Evolutionary conservation across 1,140 invertebrate species (phyloP), one percentile per base, ranked within the genome.

Genomic region (Neelides sp.): DNA sequence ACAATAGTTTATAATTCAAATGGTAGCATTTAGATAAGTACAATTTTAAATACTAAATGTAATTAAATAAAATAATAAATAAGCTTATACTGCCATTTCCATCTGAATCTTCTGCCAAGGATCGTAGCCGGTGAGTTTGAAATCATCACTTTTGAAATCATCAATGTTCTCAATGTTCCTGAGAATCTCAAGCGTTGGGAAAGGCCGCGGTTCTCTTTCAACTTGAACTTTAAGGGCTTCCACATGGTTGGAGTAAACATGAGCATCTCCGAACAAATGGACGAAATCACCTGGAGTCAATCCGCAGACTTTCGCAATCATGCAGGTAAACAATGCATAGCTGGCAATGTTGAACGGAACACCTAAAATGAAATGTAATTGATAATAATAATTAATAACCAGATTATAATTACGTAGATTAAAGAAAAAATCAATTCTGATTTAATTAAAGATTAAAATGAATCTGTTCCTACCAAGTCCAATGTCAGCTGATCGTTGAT

Each of bases 261-360:
- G 96, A 55, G 89, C 83, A 72, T 99, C 96, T 35, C 95, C 95
- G 52, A 96, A 74, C 7, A 88, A 91, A 66, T 98, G 94, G 13
- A 98, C 73, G 69, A 99, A 97, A 61, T 98, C 94, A 28, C 88
- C 90, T 53, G 92, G 78, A 80, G 93, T 80, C 10, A 97, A 71
- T 37, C 78, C 78, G 23, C 90, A 94, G 8, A 98, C 76, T 68
- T 97, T 86, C 44, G 94, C 94, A 59, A 98, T 85, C 89, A 99
- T 97, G 60, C 84, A 82, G 10, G 89, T 96, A 0, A 98, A 71
- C 4, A 98, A 65, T 1, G 93, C 79, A 72, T 99, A 98, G 54
- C 90, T 96, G 15, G 95, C 94, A 62, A 99, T 95, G 66, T 99
- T 99, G 65, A 98, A 99, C 17, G 95, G 95, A 2, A 98, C 93